These are phyloP conservation scores for Eulimnadia texana DNA, from an alignment of 1,140 invertebrate species.

Conservation along the genomic window DNA sequence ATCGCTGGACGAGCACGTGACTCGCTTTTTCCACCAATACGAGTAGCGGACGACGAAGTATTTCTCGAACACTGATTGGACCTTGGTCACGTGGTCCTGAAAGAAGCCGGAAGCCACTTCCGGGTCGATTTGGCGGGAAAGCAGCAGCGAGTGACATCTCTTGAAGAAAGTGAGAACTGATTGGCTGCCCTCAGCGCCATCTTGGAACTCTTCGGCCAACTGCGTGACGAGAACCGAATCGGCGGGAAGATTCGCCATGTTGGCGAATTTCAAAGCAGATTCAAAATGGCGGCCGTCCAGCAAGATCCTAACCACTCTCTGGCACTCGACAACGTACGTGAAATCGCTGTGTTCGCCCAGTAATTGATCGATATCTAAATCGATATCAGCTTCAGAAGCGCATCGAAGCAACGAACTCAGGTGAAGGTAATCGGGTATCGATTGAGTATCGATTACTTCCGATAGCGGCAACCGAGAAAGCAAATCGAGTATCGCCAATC, in stretches of 20 bases:
- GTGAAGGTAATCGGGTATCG: not conserved
- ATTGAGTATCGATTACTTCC: not conserved
- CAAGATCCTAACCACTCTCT: not conserved
- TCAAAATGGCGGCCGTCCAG: not conserved
- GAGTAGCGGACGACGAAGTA: constrained; percentile 1
- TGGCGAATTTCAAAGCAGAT: not conserved
- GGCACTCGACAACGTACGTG: not conserved
- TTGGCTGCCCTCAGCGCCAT: not conserved
- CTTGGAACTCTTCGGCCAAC: not conserved
- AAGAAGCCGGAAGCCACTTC: constrained; percentile 9
- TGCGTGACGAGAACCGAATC: constrained; percentile 9
- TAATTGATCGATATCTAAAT: not conserved
- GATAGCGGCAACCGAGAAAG: not conserved
- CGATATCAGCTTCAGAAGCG: not conserved
- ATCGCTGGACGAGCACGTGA: not conserved
- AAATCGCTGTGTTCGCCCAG: not conserved
- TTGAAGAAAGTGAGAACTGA: constrained; percentile 2
- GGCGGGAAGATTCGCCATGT: not conserved
- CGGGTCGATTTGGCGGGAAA: not conserved
- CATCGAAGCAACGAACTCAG: not conserved
- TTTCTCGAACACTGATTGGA: not conserved
- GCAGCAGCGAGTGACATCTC: constrained; percentile 3
- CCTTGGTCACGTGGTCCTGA: constrained; percentile 2
- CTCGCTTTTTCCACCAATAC: not conserved
- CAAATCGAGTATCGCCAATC: not conserved